These are phyloP conservation scores for Galeopsomyia nigrocyanea DNA, from an alignment of 2,888 invertebrate species.

Conservation along the genomic window DNA sequence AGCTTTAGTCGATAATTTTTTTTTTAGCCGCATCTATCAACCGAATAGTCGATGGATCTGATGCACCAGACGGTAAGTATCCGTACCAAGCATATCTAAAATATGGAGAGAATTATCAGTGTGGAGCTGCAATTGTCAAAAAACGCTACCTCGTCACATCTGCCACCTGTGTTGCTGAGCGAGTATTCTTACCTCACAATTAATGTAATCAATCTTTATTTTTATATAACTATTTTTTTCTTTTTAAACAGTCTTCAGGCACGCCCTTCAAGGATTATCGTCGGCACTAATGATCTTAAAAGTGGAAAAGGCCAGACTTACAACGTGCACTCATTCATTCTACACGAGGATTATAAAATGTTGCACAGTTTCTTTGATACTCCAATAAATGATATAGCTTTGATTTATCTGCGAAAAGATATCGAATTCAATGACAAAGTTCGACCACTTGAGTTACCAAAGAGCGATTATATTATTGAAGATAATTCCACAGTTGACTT, in stretches of 20 bases:
- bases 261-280: constrained; percentile 56
- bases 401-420: constrained; percentile 58
- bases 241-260: constrained; percentile 59
- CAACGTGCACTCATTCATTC: constrained; percentile 5
- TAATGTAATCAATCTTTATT: background rate
- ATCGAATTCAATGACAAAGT: constrained; percentile 60
- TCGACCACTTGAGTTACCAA: constrained; percentile 57
- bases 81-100: constrained; percentile 73
- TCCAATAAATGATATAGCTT: constrained; percentile 60
- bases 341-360: constrained; percentile 22
- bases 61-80: constrained; percentile 72
- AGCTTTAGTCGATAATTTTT: too few species aligned
- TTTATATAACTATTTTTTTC: background rate
- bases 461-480: constrained; percentile 50
- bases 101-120: constrained; percentile 71
- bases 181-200: constrained; percentile 26
- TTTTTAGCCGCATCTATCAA: background rate
- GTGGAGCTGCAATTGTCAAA: constrained; percentile 74
- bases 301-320: constrained; percentile 49
- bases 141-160: constrained; percentile 73
- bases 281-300: constrained; percentile 61
- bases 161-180: constrained; percentile 73
- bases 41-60: constrained; percentile 68
- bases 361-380: background rate
- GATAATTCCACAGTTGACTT: constrained; percentile 53